Conservation (phyloP, 2,888 invertebrate genomes). For the Dilophus febrilis region DNA sequence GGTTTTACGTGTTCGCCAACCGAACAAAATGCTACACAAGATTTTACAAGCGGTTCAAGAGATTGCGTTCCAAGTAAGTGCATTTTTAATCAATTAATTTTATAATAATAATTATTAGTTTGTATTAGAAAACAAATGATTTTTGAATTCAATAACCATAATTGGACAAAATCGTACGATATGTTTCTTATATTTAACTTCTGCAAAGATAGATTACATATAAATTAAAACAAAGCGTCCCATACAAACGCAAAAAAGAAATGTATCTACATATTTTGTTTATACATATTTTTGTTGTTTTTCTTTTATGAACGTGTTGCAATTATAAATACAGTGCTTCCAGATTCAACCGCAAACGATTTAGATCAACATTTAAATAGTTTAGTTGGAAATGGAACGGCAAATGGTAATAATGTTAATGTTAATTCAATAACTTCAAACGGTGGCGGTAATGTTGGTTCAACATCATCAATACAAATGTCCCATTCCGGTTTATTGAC, state of each 20-base stretch:
- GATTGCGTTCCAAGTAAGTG: constrained; percentile 32
- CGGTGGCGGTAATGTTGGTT: not conserved
- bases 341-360: constrained; percentile 60
- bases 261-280: not conserved
- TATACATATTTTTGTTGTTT: too few species aligned
- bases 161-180: too few species aligned
- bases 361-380: constrained; percentile 56
- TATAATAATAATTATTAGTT: not conserved
- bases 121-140: too few species aligned
- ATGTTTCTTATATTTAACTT: not conserved
- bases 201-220: too few species aligned
- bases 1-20: constrained; percentile 54
- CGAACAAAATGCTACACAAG: constrained; percentile 40
- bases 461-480: constrained; percentile 30
- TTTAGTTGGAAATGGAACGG: constrained; percentile 29
- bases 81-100: not conserved
- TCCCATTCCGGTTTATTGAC: constrained; percentile 31
- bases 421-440: too few species aligned
- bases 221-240: too few species aligned
- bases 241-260: too few species aligned
- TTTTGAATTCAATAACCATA: too few species aligned
- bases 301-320: too few species aligned
- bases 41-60: constrained; percentile 40
- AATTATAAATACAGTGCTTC: constrained; percentile 43
- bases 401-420: constrained; percentile 22